Evolutionary conservation across 2,888 invertebrate species (phyloP), one percentile per base, ranked within the genome.

Genomic region (Melanotus villosus): DNA sequence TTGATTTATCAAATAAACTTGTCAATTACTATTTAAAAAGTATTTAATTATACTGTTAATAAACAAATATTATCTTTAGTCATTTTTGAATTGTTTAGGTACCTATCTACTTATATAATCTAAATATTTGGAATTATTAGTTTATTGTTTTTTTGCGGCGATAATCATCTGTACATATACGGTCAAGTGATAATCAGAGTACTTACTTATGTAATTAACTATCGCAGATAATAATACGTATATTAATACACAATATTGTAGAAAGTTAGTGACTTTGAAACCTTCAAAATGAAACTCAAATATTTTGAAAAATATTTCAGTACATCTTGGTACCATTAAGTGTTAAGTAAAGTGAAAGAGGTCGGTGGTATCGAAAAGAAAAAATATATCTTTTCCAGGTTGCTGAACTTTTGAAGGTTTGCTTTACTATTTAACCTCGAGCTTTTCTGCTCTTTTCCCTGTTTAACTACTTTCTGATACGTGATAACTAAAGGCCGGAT

Each of bases 51-150:
- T 18, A 16, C 7, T 10, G 18, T 32, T 52, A 16, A 32, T 52
- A 14, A 32, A 30, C 14, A 52, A 52, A 52, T 52, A 52, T 52
- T 52, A 52, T 52, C 52, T 52, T 52, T 52, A 18, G 18, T 52
- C 16, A 16, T 52, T 52, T 32, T n/a, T 10, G 52, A 26, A 52
- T 52, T 52, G 52, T 52, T 50, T 50, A 30, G n/a, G 21, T n/a
- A n/a, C n/a, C n/a, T n/a, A n/a, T n/a, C n/a, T 34, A 52, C 52
- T 52, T 52, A 32, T 52, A 30, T 30, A 18, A 32, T 18, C n/a
- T 52, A 52, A 32, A 52, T 52, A 52, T 52, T 52, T 52, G 52
- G 12, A 30, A 32, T 52, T 9, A 23, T 23, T 47, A 10, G 23
- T 12, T 23, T 47, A 47, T 47, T 47, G n/a, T 47, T 19, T 23